Base-by-base conservation (phyloP, 2,113 vertebrate species). In the Mus spicilegus region DNA sequence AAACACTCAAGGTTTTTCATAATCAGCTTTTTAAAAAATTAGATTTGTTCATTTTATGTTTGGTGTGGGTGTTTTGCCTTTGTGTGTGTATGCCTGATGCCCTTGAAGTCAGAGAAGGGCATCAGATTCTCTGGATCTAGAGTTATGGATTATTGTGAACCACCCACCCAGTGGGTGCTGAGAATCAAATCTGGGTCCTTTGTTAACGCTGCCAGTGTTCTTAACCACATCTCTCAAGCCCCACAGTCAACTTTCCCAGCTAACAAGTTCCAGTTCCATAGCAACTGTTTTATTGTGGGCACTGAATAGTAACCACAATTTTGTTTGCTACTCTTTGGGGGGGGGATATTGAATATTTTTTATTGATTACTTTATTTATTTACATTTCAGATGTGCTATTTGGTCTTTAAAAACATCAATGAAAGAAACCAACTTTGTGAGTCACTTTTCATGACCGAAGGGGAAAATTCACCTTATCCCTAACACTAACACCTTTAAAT, bases 231-330 rank as follows among this genome's bases (percentile, higher is more conserved):
- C 80, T 61, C 80, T 84, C 80, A 24, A 42, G 24, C 22, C 70
- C 39, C 19, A 90, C 42, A 69, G 28, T 91, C 69, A 70, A 77
- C 80, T 90, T 92, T 94, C 10, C 36, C 36, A 92, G n/a, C 46
- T 42, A 90, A 6, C 72, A 90, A 92, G 56, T 20, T 95, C 93
- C 56, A 58, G 36, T 90, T 95, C 90, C 81, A 92, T 3, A 61
- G 33, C 13, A 88, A 85, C 10, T 33, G 16, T 87, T 96, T 94
- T 81, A 65, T 46, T 85, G 69, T n/a, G n/a, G 88, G 58, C 22
- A 92, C 30, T 77, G 51, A 92, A 89, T 94, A 95, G 61, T 26
- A 95, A 85, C 56, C 72, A 73, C 49, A 77, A 16, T 89, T 92
- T 84, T 87, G 58, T 76, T 94, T 91, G 46, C 72, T 92, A 7